These are phyloP conservation scores for Elephantulus edwardii DNA, from an alignment of 2,113 vertebrate species.

Conservation along the genomic window DNA sequence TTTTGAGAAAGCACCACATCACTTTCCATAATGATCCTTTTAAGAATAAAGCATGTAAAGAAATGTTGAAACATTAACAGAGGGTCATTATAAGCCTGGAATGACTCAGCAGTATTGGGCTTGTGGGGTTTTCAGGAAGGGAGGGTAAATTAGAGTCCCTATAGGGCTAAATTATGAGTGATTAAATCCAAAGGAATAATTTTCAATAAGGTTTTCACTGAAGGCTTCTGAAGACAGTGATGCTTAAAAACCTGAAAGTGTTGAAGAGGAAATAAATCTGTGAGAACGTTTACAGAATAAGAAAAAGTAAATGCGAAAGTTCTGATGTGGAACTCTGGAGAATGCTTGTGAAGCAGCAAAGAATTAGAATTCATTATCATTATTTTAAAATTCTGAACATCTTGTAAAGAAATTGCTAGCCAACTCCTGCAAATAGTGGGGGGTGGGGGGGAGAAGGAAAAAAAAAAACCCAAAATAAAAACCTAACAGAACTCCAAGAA, in stretches of 20 bases:
- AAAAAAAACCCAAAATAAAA: no score
- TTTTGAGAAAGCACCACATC: no score
- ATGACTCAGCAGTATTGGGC: no score
- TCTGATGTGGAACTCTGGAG: background rate
- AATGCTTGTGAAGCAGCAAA: background rate
- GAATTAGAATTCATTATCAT: background rate
- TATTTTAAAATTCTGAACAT: background rate
- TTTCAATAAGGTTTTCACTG: background rate
- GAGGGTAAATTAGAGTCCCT: no score
- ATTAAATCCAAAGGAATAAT: no score
- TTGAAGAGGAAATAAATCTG: background rate
- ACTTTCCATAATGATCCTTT: no score
- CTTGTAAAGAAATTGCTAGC: background rate
- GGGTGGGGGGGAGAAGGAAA: no score
- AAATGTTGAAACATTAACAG: no score
- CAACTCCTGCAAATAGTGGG: background rate
- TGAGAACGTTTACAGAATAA: background rate
- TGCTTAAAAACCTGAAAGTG: background rate
- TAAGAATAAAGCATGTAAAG: no score
- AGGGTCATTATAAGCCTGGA: no score
- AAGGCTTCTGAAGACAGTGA: background rate
- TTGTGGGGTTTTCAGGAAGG: no score
- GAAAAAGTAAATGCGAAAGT: background rate
- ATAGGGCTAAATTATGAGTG: no score
- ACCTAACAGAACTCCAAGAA: background rate